These are phyloP conservation scores for Austrofundulus limnaeus DNA, from an alignment of 2,113 vertebrate species.

Conservation along the genomic window DNA sequence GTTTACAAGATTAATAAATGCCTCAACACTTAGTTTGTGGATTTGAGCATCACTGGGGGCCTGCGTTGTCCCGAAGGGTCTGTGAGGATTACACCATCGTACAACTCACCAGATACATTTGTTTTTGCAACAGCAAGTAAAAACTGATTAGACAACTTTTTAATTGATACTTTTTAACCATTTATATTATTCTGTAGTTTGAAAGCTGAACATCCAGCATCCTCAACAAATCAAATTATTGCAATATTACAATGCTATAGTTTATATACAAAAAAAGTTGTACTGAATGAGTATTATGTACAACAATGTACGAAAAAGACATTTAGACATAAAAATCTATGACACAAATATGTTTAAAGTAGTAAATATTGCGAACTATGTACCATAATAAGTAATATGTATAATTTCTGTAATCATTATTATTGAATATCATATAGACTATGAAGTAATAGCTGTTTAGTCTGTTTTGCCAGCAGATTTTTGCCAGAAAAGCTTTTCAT, in stretches of 20 bases:
- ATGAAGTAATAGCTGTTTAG: background rate
- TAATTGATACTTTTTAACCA: background rate
- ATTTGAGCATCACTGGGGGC: conserved; percentile 33
- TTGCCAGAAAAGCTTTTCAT: conserved; percentile 6
- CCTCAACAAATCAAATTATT: no score
- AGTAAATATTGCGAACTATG: background rate
- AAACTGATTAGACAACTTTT: background rate
- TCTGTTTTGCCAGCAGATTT: conserved; percentile 7
- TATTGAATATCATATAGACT: conserved; percentile 1
- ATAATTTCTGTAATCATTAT: background rate
- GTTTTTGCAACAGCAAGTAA: conserved; percentile 10
- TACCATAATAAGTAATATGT: background rate
- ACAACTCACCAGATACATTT: background rate
- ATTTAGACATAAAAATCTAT: no score
- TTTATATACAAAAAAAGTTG: no score
- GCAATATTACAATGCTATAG: no score
- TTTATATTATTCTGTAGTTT: no score
- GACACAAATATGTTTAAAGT: no score
- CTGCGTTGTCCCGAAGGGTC: conserved; percentile 42
- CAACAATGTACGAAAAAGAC: no score
- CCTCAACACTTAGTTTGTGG: conserved; percentile 54
- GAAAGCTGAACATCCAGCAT: no score
- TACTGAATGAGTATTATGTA: no score
- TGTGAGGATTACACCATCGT: conserved; percentile 38
- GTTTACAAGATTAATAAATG: conserved; percentile 71